Base-by-base conservation (phyloP, 2,888 invertebrate genomes). In the Spilarctia lutea region DNA sequence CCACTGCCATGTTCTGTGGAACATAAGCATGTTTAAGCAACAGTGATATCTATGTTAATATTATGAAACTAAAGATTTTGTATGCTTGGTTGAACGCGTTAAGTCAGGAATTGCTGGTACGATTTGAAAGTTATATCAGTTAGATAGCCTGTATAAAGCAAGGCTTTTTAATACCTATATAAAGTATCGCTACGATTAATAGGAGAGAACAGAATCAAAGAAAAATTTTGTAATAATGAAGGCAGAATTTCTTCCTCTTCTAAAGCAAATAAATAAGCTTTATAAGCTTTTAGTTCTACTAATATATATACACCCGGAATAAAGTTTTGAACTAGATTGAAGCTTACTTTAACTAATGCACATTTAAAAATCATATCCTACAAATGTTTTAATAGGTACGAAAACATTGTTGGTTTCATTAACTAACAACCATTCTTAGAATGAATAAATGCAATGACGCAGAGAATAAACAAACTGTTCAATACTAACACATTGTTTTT, bases 1-100 rank as follows among this genome's bases (percentile, higher is more conserved):
- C 97, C 96, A 85, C 96, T 96, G 73, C 98, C 98, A 88, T 98
- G 98, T 87, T 98, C 98, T 98, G 89, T 0, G 82, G 84, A 68
- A 73, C 30, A 71, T 48, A 79, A 11, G 45, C 42, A 33, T 56
- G 30, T 66, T 66, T 66, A 18, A 35, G 16, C 16, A 65, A 65
- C 48, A n/a, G 10, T n/a, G 11, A 16, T 16, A 42, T 45, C 42
- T 10, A 63, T 24, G 16, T 6, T 16, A n/a, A 13, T 30, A 48
- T 20, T 48, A 18, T 20, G 0, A 48, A 20, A 16, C 20, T 48
- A 13, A 42, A 48, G 45, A 45, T 0, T 18, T 48, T 48, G 3
- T 48, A 16, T 48, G 6, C 1, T 18, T 48, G 48, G 0, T 20
- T 48, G 48, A 48, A 48, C 18, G 45, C 16, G 18, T 18, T 18